Conservation (phyloP, 2,888 invertebrate species). For the Campoletis raptor region DNA sequence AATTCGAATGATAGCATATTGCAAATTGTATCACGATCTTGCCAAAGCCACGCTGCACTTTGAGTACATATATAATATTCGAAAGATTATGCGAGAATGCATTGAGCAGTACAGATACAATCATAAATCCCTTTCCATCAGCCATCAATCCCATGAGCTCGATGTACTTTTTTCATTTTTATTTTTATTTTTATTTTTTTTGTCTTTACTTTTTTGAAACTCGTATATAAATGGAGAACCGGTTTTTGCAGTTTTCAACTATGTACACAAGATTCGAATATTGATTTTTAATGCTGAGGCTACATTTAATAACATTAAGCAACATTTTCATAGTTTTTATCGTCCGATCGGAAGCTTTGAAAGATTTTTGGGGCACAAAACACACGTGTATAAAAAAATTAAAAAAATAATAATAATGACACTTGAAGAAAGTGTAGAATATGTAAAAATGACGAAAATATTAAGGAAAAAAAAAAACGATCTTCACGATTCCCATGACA, state of each 20-base stretch:
- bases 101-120: neutral
- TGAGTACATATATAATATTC: neutral
- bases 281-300: neutral
- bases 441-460: neutral
- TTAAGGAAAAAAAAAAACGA: neutral
- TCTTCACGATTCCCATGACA: slow-evolving; percentile 38
- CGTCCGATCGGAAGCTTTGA: too few species aligned
- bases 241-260: slow-evolving; percentile 5
- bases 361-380: too few species aligned
- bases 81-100: neutral
- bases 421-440: neutral
- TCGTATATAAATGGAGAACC: neutral
- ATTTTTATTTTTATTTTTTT: neutral
- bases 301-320: neutral
- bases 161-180: neutral
- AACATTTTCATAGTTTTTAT: neutral
- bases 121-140: slow-evolving; percentile 10
- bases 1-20: neutral
- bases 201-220: neutral
- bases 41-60: neutral
- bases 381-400: neutral
- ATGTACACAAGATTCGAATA: neutral
- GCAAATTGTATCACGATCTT: neutral
- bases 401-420: neutral
- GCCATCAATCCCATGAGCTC: neutral